Evolutionary conservation across 2,888 invertebrate species (phyloP), one percentile per base, ranked within the genome.

Genomic region (Diloba caeruleocephala): DNA sequence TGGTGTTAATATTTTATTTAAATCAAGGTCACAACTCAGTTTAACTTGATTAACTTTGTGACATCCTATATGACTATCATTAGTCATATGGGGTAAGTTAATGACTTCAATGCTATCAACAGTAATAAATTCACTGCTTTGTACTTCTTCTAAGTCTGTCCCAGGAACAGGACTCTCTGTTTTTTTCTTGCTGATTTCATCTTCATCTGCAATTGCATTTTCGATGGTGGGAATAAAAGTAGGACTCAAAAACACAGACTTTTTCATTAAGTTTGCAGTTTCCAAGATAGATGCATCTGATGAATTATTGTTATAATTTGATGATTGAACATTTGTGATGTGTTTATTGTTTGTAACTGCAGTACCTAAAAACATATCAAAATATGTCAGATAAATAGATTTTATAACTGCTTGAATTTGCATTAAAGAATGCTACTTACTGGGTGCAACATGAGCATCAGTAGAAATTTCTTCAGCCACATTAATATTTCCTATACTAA

Each of bases 181-280:
- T 4, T 34, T 38, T 1, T 39, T 46, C 51, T 60, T 56, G 42
- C 56, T 67, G 50, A 80, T 65, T 71, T 79, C 75, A 14, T 79
- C 42, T 75, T 85, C 83, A 19, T 76, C 78, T 39, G 76, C 31
- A 63, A 70, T 71, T 7, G 61, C 56, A 76, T 78, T 76, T 38
- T 72, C 36, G 52, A 70, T 53, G 17, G 74, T 62, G 32, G 81
- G 71, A 45, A 76, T 65, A 79, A 90, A 90, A 26, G 90, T 87
- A 17, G 92, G 90, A 66, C 92, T 92, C 50, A 92, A 78, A 55
- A 90, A 84, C 23, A 92, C 83, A 10, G 92, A 90, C 43, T 82
- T 79, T 69, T 84, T 91, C 87, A 92, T 88, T 51, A 92, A 82
- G 67, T 66, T 82, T 51, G 89, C 90, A 48, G 92, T 93, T 84